Conservation (phyloP, 2,113 vertebrate genomes). For the Callospermophilus lateralis region DNA sequence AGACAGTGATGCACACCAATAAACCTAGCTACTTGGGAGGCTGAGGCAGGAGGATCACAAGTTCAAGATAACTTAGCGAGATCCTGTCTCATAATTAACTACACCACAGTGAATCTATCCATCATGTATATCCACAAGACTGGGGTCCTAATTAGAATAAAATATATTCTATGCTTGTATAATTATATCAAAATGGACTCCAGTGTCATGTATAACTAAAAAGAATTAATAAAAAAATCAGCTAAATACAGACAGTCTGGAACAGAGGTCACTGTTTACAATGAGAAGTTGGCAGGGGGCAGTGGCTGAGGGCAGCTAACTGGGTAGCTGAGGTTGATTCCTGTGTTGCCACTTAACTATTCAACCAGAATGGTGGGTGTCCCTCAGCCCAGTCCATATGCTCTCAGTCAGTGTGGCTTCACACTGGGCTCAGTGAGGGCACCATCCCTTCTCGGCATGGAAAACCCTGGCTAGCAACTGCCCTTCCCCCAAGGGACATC, state of each 20-base stretch:
- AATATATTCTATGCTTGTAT: too few relatives aligned
- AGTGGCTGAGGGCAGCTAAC: neutral
- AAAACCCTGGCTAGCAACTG: neutral
- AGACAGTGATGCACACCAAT: neutral
- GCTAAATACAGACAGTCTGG: neutral
- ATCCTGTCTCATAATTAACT: too few relatives aligned
- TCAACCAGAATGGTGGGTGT: slow-evolving; percentile 32
- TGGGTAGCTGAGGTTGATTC: neutral
- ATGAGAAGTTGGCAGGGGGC: neutral
- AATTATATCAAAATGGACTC: too few relatives aligned
- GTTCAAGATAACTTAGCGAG: too few relatives aligned
- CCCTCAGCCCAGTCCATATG: slow-evolving; percentile 4
- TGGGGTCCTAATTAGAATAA: too few relatives aligned
- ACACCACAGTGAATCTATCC: too few relatives aligned
- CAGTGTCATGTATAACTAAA: too few relatives aligned
- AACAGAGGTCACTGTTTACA: neutral
- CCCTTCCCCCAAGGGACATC: neutral
- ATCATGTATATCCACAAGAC: too few relatives aligned
- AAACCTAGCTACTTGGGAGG: too few relatives aligned
- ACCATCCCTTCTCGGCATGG: neutral
- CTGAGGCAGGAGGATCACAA: too few relatives aligned
- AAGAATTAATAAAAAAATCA: too few relatives aligned
- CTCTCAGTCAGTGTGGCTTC: neutral
- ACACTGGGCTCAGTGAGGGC: neutral
- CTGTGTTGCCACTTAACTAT: slow-evolving; percentile 27